These are phyloP conservation scores for Phylloscopus trochiloides DNA, from an alignment of 2,113 vertebrate genomes.

Conservation along the genomic window DNA sequence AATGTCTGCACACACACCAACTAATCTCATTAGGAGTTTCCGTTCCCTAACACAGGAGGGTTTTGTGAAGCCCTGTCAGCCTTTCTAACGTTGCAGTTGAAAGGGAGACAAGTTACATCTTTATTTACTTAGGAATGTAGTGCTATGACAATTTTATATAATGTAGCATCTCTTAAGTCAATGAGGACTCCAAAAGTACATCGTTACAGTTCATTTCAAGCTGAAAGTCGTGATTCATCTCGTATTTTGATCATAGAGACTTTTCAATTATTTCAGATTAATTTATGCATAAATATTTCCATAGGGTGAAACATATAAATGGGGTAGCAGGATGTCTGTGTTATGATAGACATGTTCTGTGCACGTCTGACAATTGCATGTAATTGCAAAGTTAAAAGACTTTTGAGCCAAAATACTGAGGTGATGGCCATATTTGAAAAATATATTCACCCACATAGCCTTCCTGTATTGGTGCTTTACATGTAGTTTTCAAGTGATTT, in stretches of 20 bases:
- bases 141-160: not conserved
- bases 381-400: not conserved
- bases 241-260: not conserved
- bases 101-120: conserved; percentile 70
- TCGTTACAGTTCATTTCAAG: conserved; percentile 4
- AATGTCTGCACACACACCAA: conserved; percentile 94
- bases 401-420: not conserved
- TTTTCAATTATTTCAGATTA: not conserved
- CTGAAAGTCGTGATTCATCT: not conserved
- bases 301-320: not conserved
- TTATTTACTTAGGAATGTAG: conserved; percentile 70
- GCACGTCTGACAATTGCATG: not conserved
- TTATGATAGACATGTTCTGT: not conserved
- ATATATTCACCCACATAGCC: not conserved
- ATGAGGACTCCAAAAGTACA: not conserved
- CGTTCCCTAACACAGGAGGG: conserved; percentile 88
- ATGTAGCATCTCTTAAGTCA: conserved; percentile 10
- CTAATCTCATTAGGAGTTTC: conserved; percentile 99
- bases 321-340: not conserved
- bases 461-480: not conserved
- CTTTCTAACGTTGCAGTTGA: conserved; percentile 56
- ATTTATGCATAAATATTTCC: not conserved
- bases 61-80: conserved; percentile 83
- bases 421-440: not conserved
- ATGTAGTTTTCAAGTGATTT: not conserved